phyloP scores from a whole-genome alignment of 2,888 invertebrate genomes.

The Dynastes hyllus region DNA sequence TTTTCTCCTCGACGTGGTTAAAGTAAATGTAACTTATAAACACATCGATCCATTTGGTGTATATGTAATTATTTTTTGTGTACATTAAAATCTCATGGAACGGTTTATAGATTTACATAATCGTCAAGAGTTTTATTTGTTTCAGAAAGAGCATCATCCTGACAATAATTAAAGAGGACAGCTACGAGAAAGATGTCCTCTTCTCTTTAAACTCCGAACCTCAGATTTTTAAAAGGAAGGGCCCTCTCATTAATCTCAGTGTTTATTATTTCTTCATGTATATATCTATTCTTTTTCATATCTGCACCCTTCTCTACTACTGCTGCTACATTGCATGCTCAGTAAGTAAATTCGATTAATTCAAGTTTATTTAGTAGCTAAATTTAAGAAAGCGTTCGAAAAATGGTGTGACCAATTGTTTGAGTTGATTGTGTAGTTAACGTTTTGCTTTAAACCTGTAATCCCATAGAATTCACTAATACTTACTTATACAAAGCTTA shows the following conservation, averaged over 20 bases:
- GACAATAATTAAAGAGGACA: conserved; percentile 95
- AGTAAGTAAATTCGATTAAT: conserved; percentile 66
- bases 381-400: not conserved
- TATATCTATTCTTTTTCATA: conserved; percentile 61
- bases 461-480: not conserved
- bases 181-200: conserved; percentile 96
- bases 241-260: conserved; percentile 53
- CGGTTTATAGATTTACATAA: no score
- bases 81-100: no score
- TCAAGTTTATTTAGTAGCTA: conserved; percentile 24
- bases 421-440: not conserved
- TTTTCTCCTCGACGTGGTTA: no score
- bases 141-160: conserved; percentile 91
- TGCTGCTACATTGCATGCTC: conserved; percentile 69
- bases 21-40: no score
- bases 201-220: no score
- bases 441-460: not conserved
- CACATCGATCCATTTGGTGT: no score
- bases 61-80: no score
- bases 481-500: no score
- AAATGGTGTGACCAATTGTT: conserved; percentile 30
- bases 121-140: conserved; percentile 66
- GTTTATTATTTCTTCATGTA: conserved; percentile 59
- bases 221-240: conserved; percentile 78
- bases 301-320: conserved; percentile 64